phyloP scores from a whole-genome alignment of 2,888 invertebrate species.

The Diplazon laetatorius region DNA sequence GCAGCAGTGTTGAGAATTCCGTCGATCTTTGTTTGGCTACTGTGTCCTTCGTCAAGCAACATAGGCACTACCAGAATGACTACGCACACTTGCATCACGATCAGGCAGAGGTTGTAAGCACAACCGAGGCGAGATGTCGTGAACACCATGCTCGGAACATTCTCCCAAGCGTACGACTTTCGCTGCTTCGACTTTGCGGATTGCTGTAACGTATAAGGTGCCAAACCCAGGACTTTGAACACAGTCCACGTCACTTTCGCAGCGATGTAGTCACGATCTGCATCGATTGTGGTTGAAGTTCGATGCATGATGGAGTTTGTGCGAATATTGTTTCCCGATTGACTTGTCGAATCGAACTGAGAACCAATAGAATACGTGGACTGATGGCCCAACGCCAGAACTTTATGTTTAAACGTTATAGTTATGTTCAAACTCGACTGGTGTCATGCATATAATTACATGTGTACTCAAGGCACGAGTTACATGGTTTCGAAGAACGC shows the following conservation, averaged over 20 bases:
- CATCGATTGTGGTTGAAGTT: neutral
- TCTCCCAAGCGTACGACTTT: neutral
- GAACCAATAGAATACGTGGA: neutral
- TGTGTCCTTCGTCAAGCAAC: too few relatives aligned
- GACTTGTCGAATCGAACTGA: neutral
- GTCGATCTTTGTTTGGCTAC: too few relatives aligned
- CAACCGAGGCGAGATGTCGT: conserved; percentile 9
- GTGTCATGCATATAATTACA: too few relatives aligned
- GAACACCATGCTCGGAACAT: neutral
- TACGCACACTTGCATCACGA: neutral
- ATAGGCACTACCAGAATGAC: neutral
- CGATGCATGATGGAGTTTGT: neutral
- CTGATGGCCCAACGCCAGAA: neutral
- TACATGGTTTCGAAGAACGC: too few relatives aligned
- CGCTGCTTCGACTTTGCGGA: neutral
- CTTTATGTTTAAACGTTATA: too few relatives aligned
- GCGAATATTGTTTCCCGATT: neutral
- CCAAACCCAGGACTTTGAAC: conserved; percentile 13
- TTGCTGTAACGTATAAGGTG: conserved; percentile 12
- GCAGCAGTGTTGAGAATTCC: too few relatives aligned
- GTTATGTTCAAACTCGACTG: too few relatives aligned
- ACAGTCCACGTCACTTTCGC: neutral
- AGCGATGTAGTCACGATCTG: neutral
- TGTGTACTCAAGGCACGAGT: too few relatives aligned
- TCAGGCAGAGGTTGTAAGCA: conserved; percentile 22